Evolutionary conservation across 2,113 vertebrate genomes (phyloP), one percentile per base, ranked within the genome.

Genomic region (Oncorhynchus masou): DNA sequence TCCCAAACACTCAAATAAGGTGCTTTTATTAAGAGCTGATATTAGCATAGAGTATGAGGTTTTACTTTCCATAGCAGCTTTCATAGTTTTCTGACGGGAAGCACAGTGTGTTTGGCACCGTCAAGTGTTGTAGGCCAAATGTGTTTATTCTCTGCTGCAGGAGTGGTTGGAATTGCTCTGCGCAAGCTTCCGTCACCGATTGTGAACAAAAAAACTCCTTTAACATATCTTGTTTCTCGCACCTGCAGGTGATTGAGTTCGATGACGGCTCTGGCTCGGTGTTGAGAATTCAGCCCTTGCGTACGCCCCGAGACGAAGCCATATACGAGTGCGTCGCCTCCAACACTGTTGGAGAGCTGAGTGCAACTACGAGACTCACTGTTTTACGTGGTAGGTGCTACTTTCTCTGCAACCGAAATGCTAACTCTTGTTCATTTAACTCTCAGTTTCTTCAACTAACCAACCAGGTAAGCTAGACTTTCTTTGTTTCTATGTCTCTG

Each of bases 251-350:
- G 93, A 99, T 99, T 91, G 98, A 99, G 89, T 99, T 99, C 91
- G 97, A 99, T 68, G 98, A 99, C 88, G 98, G 98, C 88, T 99
- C 98, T 91, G 98, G 98, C 87, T 99, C 98, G 73, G 98, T 99
- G 82, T 95, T 99, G 83, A 96, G 98, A 95, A 99, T 99, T 93
- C 97, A 99, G 78, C 98, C 98, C 1, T 91, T 99, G 76, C 95
- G 98, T 78, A 99, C 98, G 8, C 97, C 98, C 22, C 92, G 98
- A 81, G 98, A 99, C 66, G 98, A 99, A 95, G 98, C 98, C 92
- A 98, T 99, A 92, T 99, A 99, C 71, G 98, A 99, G 88, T 99
- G 98, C 72, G 97, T 99, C 81, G 98, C 98, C 91, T 98, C 97
- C 74, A 99, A 99, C 86, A 98, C 93, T 70, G 96, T 99, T 89